These are phyloP conservation scores for Sander vitreus DNA, from an alignment of 2,113 vertebrate genomes.

Conservation along the genomic window DNA sequence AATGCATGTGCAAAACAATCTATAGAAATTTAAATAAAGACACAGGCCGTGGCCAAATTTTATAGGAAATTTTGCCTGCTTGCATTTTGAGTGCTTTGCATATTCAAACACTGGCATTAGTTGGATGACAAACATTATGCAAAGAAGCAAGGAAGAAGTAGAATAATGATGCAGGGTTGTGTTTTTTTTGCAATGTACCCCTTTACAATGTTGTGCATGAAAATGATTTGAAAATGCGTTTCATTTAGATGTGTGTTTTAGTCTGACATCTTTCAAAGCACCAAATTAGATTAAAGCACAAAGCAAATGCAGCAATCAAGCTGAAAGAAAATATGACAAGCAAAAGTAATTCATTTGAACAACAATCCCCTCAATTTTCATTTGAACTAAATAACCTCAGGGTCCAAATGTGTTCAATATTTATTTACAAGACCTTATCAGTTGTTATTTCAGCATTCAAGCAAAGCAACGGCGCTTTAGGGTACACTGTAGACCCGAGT, in stretches of 20 bases:
- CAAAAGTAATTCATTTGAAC: conserved; percentile 66
- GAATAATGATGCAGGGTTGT: conserved; percentile 33
- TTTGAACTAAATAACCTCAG: conserved; percentile 62
- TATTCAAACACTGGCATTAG: conserved; percentile 48
- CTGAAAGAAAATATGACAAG: conserved; percentile 56
- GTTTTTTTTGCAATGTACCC: conserved; percentile 7
- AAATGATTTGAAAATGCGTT: conserved; percentile 68
- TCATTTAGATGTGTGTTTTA: conserved; percentile 62
- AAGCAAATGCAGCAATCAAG: conserved; percentile 59
- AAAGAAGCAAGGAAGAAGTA: conserved; percentile 37
- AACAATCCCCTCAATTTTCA: conserved; percentile 45
- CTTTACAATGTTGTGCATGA: conserved; percentile 20
- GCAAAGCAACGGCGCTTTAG: conserved; percentile 3
- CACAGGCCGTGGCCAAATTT: background rate
- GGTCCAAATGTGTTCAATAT: conserved; percentile 46
- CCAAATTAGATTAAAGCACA: conserved; percentile 55
- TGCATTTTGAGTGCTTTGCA: conserved; percentile 55
- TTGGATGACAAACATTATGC: conserved; percentile 54
- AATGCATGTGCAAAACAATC: conserved; percentile 36
- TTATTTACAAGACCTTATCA: conserved; percentile 29
- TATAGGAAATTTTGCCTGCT: conserved; percentile 19
- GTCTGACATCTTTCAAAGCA: conserved; percentile 59
- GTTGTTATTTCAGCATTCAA: conserved; percentile 39
- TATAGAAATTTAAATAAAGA: conserved; percentile 15
- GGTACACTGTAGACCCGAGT: conserved; percentile 20